A percentile compares a stretch with the other conserved stretches of the same genome.
These are phyloP conservation scores for Dromas ardeola DNA, from an alignment of 2,113 vertebrate species.

Conservation along the genomic window DNA sequence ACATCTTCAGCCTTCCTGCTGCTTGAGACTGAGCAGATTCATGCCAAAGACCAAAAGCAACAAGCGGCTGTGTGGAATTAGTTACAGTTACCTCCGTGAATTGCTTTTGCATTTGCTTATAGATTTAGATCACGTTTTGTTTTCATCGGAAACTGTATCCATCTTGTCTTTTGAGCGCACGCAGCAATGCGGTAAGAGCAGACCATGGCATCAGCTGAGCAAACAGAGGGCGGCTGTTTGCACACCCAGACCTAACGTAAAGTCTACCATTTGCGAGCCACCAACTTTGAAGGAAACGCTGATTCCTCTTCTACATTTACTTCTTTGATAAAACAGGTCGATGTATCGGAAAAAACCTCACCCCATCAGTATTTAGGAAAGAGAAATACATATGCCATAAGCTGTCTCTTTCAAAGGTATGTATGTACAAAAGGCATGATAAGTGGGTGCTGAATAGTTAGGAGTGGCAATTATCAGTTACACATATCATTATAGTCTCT, in stretches of 20 bases:
- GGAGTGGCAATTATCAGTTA: slow-evolving; percentile 35
- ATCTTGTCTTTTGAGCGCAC: neutral
- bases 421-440: slow-evolving; percentile 36
- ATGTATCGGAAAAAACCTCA: neutral
- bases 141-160: neutral
- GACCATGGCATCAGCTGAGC: slow-evolving; percentile 52
- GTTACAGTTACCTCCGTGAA: neutral
- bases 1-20: neutral
- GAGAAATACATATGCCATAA: neutral
- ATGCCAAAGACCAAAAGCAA: neutral
- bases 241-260: neutral
- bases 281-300: neutral
- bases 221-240: slow-evolving; percentile 37
- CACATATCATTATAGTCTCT: neutral
- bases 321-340: neutral
- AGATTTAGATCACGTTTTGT: neutral
- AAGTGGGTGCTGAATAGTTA: slow-evolving; percentile 13
- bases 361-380: neutral
- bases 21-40: accelerated
- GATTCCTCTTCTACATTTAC: neutral
- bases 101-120: accelerated
- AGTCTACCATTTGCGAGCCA: neutral
- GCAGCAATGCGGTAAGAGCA: neutral
- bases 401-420: slow-evolving; percentile 39
- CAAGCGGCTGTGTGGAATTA: accelerated